Percentiles rank a stretch among this genome's conserved stretches.
These are phyloP conservation scores for Axis porcinus DNA, from an alignment of 2,113 vertebrate species.

Conservation along the genomic window DNA sequence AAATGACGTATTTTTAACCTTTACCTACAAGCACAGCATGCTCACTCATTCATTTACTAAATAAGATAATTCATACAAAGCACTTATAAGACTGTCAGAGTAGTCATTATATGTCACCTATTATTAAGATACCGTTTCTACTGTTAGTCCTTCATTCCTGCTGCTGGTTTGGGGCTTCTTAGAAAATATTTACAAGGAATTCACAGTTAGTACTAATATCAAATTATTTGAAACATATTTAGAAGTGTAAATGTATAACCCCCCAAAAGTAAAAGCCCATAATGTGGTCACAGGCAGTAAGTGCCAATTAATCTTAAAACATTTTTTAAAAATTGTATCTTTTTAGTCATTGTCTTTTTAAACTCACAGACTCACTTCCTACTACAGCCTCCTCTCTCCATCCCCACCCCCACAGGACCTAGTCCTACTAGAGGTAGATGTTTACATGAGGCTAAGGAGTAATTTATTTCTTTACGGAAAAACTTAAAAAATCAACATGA, in stretches of 20 bases:
- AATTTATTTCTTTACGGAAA: background rate
- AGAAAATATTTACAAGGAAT: background rate
- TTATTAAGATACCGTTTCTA: background rate
- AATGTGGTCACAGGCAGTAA: background rate
- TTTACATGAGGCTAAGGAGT: background rate
- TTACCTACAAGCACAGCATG: background rate
- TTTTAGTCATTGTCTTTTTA: background rate
- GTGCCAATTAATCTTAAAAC: background rate
- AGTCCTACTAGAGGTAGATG: background rate
- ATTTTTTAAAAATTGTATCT: background rate
- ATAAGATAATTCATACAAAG: background rate
- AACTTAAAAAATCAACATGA: background rate
- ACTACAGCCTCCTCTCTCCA: background rate
- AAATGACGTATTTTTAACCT: background rate
- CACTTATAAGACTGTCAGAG: background rate
- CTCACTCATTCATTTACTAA: background rate
- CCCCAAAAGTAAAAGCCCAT: background rate
- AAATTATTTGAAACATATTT: background rate
- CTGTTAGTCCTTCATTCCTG: background rate
- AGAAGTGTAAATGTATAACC: background rate
- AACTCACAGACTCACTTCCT: background rate
- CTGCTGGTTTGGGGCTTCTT: background rate
- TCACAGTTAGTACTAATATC: background rate
- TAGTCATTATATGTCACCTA: background rate
- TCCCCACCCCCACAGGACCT: background rate